Evolutionary conservation across 1,140 invertebrate genomes (phyloP).

Genomic region (Drosophila malerkotliana): DNA sequence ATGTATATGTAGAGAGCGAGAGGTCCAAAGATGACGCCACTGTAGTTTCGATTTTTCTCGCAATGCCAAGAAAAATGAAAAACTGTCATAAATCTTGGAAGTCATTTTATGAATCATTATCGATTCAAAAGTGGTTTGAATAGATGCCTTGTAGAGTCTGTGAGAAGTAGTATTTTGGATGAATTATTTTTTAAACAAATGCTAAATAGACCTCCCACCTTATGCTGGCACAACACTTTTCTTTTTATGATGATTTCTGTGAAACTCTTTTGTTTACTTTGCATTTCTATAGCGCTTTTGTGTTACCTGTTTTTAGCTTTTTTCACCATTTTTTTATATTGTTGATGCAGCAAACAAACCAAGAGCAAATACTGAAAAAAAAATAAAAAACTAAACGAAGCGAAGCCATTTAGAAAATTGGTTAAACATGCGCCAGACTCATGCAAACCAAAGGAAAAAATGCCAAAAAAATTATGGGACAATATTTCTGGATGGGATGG

Average conservation of each 20-base stretch:
- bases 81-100: background rate
- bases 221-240: background rate
- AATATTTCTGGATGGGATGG: conserved; percentile 21
- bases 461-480: conserved; percentile 1
- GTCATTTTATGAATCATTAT: background rate
- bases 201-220: background rate
- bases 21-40: conserved; percentile 11
- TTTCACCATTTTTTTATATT: conserved; percentile 1
- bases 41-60: conserved; percentile 19
- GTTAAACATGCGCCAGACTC: conserved; percentile 38
- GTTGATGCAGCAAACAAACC: conserved; percentile 27
- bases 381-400: conserved; percentile 11
- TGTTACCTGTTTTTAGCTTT: background rate
- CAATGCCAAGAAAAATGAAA: conserved; percentile 16
- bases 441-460: conserved; percentile 18
- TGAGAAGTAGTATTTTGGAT: too few relatives aligned
- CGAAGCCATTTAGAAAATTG: conserved; percentile 68
- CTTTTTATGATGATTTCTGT: background rate
- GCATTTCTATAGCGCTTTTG: background rate
- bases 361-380: conserved; percentile 31
- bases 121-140: background rate
- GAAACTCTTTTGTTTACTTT: background rate
- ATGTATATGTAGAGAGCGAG: background rate
- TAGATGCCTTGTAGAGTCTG: too few relatives aligned
- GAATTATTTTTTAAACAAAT: too few relatives aligned